Conservation (phyloP, 2,113 vertebrate genomes). For the Catagonus wagneri region DNA sequence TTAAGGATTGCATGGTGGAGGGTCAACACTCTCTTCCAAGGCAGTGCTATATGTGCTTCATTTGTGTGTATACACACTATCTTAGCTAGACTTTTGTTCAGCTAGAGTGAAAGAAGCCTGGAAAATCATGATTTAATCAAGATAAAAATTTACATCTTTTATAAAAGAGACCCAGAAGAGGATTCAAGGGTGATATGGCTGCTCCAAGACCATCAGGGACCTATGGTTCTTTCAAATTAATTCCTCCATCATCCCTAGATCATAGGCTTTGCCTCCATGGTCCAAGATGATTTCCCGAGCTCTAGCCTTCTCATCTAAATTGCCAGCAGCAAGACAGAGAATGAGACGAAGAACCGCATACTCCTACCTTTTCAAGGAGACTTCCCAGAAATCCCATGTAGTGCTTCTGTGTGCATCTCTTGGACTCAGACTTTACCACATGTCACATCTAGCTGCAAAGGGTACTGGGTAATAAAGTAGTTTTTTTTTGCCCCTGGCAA, state of each 20-base stretch:
- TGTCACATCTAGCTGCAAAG: neutral
- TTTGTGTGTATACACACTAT: neutral
- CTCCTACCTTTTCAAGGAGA: neutral
- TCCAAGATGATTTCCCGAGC: neutral
- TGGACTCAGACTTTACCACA: neutral
- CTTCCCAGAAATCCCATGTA: neutral
- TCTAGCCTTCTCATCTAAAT: neutral
- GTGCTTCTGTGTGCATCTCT: neutral
- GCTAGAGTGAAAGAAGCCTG: constrained; percentile 6
- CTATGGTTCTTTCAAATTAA: neutral
- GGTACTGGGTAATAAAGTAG: neutral
- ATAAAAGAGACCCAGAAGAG: neutral
- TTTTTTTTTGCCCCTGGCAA: neutral
- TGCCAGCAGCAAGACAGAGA: neutral
- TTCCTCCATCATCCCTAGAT: neutral
- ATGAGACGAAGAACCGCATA: neutral
- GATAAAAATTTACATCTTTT: neutral
- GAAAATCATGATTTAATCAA: constrained; percentile 24
- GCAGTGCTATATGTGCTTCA: neutral
- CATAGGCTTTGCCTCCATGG: neutral
- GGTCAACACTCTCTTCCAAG: constrained; percentile 16
- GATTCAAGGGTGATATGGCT: neutral
- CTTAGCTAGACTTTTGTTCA: constrained; percentile 22
- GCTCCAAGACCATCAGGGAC: neutral
- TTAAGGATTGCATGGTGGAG: neutral